Percentiles rank a stretch among this genome's conserved stretches.
These are phyloP conservation scores for Pammene aurita DNA, from an alignment of 2,888 invertebrate genomes.

Conservation along the genomic window DNA sequence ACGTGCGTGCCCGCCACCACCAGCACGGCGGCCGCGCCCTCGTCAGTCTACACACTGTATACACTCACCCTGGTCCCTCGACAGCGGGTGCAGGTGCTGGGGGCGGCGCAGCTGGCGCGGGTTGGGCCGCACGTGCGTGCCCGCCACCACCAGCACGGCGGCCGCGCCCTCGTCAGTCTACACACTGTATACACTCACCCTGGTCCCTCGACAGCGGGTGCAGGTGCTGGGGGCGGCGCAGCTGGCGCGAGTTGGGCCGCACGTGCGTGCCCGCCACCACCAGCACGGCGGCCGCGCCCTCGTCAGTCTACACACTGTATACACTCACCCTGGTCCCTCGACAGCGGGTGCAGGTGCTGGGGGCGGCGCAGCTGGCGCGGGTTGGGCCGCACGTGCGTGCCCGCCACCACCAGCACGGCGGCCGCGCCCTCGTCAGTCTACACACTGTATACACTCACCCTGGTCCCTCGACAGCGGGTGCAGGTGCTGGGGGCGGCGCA, in stretches of 20 bases:
- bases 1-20: slow-evolving; percentile 42
- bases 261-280: slow-evolving; percentile 20
- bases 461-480: no score
- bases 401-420: slow-evolving; percentile 11
- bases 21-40: slow-evolving; percentile 2
- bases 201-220: no score
- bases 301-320: no score
- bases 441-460: no score
- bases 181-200: no score
- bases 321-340: no score
- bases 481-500: neutral
- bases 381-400: slow-evolving; percentile 14
- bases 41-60: no score
- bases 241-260: slow-evolving; percentile 12
- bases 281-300: neutral
- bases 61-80: no score
- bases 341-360: no score
- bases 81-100: slow-evolving; percentile 46
- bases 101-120: slow-evolving; percentile 43
- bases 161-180: no score
- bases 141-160: neutral
- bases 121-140: slow-evolving; percentile 23
- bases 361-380: slow-evolving; percentile 1
- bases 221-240: neutral
- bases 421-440: no score